Evolutionary conservation across 2,113 vertebrate genomes (phyloP).

Genomic region (Onychostruthus taczanowskii): DNA sequence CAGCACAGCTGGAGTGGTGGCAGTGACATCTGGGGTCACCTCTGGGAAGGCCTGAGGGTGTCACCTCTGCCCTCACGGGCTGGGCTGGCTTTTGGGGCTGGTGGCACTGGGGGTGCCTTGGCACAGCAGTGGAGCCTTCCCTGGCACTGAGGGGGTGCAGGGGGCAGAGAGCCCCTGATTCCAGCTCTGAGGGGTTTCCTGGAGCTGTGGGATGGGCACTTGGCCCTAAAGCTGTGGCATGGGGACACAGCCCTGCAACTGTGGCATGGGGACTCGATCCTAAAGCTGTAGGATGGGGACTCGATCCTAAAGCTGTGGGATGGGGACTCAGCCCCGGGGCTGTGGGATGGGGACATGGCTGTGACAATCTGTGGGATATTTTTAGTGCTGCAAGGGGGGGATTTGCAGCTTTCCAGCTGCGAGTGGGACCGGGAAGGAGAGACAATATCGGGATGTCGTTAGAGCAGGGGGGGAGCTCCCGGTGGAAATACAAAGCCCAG

Average conservation of each 20-base stretch:
- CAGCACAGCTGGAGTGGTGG: accelerated
- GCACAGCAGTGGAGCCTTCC: accelerated
- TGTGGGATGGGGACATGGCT: background rate
- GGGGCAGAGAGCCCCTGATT: background rate
- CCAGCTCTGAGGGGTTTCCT: background rate
- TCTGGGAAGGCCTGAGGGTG: background rate
- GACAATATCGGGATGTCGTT: conserved; percentile 69
- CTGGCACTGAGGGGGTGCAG: background rate
- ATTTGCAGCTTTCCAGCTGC: conserved; percentile 57
- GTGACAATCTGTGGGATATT: background rate
- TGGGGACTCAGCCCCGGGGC: no score
- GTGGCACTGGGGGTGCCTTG: background rate
- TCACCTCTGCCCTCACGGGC: background rate
- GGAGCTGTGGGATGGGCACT: background rate
- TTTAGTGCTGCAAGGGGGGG: conserved; percentile 6
- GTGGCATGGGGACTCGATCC: background rate
- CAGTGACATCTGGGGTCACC: background rate
- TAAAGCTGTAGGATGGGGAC: no score
- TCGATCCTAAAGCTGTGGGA: no score
- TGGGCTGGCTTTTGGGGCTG: background rate
- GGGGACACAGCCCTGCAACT: background rate
- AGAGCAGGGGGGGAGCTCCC: conserved; percentile 37
- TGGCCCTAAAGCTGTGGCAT: no score
- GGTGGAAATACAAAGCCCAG: conserved; percentile 40
- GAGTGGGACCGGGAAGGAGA: conserved; percentile 53